Conservation (phyloP, 2,888 invertebrate genomes). For the Odontomyia ornata region DNA sequence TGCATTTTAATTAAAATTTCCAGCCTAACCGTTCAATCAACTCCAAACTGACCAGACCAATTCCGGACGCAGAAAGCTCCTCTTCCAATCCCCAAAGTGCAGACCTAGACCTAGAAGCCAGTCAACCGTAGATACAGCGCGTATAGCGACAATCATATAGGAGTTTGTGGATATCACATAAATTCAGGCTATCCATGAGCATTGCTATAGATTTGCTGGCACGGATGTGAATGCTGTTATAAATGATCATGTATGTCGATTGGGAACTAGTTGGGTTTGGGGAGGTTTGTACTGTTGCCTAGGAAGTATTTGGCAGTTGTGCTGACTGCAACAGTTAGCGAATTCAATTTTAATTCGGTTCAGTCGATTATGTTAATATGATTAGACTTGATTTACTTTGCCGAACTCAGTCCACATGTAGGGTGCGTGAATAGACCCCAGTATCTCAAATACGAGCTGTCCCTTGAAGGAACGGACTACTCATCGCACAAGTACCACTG, state of each 20-base stretch:
- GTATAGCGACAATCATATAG: not conserved
- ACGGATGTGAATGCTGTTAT: too few relatives aligned
- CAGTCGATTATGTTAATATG: not conserved
- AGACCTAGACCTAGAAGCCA: slow-evolving; percentile 29
- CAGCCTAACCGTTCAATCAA: slow-evolving; percentile 51
- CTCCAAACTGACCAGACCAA: slow-evolving; percentile 41
- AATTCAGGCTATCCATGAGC: too few relatives aligned
- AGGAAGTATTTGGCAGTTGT: not conserved
- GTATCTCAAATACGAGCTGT: too few relatives aligned
- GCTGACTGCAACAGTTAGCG: not conserved
- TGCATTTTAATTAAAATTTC: slow-evolving; percentile 57
- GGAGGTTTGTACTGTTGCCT: not conserved
- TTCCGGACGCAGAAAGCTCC: slow-evolving; percentile 18
- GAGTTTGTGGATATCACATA: not conserved
- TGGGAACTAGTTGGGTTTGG: too few relatives aligned
- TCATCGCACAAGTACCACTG: too few relatives aligned
- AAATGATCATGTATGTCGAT: too few relatives aligned
- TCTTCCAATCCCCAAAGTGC: not conserved
- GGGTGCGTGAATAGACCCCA: too few relatives aligned
- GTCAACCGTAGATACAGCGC: not conserved
- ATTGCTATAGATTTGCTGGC: too few relatives aligned
- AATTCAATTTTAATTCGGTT: not conserved
- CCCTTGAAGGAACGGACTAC: too few relatives aligned
- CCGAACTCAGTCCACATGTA: too few relatives aligned
- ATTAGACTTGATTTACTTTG: not conserved